Evolutionary conservation across 2,888 invertebrate species (phyloP).

Genomic region (Bimastos eiseni): DNA sequence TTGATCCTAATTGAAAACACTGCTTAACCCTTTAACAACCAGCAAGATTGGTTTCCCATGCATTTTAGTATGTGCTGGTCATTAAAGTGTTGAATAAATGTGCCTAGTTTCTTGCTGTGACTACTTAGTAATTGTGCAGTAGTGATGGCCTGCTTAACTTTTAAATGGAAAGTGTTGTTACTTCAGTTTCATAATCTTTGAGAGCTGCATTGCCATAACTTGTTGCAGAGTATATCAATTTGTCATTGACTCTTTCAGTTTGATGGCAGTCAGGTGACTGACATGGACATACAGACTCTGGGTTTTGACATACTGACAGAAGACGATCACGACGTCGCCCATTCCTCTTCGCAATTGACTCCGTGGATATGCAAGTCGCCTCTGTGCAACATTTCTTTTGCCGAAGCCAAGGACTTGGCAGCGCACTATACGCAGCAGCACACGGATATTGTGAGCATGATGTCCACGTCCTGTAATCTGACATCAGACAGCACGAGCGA

Average conservation of each 20-base stretch:
- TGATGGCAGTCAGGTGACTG: background rate
- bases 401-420: conserved; percentile 14
- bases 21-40: no score
- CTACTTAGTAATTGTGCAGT: background rate
- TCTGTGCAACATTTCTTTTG: background rate
- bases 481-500: background rate
- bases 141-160: background rate
- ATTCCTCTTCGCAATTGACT: background rate
- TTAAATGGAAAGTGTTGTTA: background rate
- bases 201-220: background rate
- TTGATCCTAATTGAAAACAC: no score
- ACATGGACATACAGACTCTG: conserved; percentile 26
- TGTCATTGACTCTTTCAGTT: background rate
- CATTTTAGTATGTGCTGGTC: no score
- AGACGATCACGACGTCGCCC: conserved; percentile 26
- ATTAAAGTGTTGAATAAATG: background rate
- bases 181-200: background rate
- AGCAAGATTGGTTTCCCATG: no score
- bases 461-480: background rate
- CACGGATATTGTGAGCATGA: background rate
- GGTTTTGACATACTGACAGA: conserved; percentile 31
- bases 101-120: background rate
- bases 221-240: background rate
- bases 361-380: conserved; percentile 29
- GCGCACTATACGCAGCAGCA: conserved; percentile 21